These are phyloP conservation scores for Rugalucina vietnamica DNA, from an alignment of 2,888 invertebrate species.

Conservation along the genomic window DNA sequence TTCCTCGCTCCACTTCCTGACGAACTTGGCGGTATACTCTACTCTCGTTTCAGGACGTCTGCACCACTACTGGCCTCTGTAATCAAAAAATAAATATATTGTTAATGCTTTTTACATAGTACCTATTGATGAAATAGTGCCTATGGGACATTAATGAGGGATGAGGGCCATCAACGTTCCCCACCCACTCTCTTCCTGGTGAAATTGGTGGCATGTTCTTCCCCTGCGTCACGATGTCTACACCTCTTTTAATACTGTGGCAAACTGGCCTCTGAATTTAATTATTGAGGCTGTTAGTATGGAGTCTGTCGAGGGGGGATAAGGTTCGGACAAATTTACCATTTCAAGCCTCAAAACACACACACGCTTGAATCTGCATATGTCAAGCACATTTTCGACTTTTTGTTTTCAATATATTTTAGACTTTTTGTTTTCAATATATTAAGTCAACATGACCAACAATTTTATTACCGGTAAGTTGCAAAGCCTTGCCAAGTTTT, in stretches of 20 bases:
- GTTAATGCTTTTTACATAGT: not conserved
- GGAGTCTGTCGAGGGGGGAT: too few species aligned
- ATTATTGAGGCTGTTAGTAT: too few species aligned
- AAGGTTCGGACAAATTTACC: too few species aligned
- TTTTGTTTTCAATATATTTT: too few species aligned
- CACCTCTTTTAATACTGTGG: slow-evolving; percentile 87
- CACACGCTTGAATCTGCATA: too few species aligned
- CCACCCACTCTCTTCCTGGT: slow-evolving; percentile 86
- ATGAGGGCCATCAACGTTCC: slow-evolving; percentile 84
- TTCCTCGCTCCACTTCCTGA: slow-evolving; percentile 86
- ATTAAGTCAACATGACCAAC: too few species aligned
- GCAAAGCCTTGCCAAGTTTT: not conserved
- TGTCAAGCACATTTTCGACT: too few species aligned
- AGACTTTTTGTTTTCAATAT: too few species aligned
- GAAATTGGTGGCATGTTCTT: slow-evolving; percentile 88
- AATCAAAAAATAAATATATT: slow-evolving; percentile 10
- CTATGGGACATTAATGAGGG: not conserved
- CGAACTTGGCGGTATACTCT: slow-evolving; percentile 88
- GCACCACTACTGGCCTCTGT: slow-evolving; percentile 88
- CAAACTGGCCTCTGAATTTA: slow-evolving; percentile 88
- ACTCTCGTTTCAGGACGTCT: slow-evolving; percentile 85
- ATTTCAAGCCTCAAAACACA: too few species aligned
- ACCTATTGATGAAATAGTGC: not conserved
- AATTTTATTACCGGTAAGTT: too few species aligned
- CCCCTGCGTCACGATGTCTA: slow-evolving; percentile 85